Conservation (phyloP, 2,113 vertebrate species). For the Urocitellus parryii region DNA sequence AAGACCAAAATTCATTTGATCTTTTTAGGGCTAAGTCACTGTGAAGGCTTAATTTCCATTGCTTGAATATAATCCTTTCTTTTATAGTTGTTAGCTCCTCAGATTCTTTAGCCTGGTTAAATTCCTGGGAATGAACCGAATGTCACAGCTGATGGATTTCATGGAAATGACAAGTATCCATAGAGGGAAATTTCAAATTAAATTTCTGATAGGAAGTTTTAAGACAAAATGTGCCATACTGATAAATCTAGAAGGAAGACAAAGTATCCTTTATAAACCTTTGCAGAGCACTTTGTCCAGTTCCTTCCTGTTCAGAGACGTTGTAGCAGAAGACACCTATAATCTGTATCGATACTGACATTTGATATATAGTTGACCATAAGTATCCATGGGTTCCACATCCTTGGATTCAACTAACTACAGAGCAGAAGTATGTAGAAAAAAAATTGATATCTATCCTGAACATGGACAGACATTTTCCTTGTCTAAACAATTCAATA, state of each 20-base stretch:
- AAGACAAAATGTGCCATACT: background rate
- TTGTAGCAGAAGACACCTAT: background rate
- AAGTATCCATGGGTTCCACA: background rate
- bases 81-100: background rate
- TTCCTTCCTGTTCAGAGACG: background rate
- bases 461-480: background rate
- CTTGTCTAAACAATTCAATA: background rate
- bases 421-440: background rate
- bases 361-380: too few relatives aligned
- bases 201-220: slow-evolving; percentile 31
- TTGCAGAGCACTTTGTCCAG: background rate
- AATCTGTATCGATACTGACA: background rate
- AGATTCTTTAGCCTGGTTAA: background rate
- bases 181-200: background rate
- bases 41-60: background rate
- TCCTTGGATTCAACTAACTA: background rate
- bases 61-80: background rate
- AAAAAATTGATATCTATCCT: background rate
- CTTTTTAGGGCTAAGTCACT: background rate
- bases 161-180: background rate
- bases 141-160: background rate
- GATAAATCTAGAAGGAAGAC: background rate
- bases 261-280: background rate
- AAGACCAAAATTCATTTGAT: background rate
- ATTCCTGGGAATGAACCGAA: background rate